Evolutionary conservation across 2,113 vertebrate species (phyloP), one percentile per base, ranked within the genome.

Genomic region (Peromyscus californicus): DNA sequence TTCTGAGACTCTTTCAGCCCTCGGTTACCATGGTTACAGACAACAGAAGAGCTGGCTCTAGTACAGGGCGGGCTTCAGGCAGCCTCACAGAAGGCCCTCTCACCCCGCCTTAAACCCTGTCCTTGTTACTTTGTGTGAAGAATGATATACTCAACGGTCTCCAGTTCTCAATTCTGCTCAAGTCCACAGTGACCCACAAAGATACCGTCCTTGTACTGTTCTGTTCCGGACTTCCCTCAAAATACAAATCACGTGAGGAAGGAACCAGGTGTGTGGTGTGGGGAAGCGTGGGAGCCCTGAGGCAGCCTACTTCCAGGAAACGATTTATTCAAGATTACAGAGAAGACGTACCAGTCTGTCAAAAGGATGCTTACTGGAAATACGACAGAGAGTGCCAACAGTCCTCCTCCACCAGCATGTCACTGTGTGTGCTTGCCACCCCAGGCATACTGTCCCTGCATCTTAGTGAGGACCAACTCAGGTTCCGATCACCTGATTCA

Each of bases 21-120:
- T 16, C 61, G 42, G 96, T 97, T 90, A 79, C 98, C 54, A 92
- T 97, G 97, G 97, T 85, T 89, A 97, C 96, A 95, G 94, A 96
- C 17, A 74, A 93, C 72, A 57, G 19, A 83, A 86, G 65, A 31
- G 36, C 69, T 75, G 91, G 80, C 92, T 91, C 12, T 19, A 70
- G 88, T 78, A 89, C 3, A 11, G 15, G 57, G 83, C 31, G 92
- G n/a, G 48, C 65, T 67, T 51, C 63, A 7, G 57, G 89, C 93
- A 88, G 75, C 87, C 61, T 67, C 87, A 61, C 90, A 89, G 51
- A 94, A 33, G 26, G 61, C 74, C 13, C 59, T 83, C 36, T 85
- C 82, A 2, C 69, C 45, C 45, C 1, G 39, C 45, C 72, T 61
- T 69, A 6, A 45, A 75, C 82, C 72, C 85, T 79, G 22, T 90